A percentile compares a stretch with the other conserved stretches of the same genome.
These are phyloP conservation scores for Erannis defoliaria DNA, from an alignment of 2,888 invertebrate genomes.

Conservation along the genomic window DNA sequence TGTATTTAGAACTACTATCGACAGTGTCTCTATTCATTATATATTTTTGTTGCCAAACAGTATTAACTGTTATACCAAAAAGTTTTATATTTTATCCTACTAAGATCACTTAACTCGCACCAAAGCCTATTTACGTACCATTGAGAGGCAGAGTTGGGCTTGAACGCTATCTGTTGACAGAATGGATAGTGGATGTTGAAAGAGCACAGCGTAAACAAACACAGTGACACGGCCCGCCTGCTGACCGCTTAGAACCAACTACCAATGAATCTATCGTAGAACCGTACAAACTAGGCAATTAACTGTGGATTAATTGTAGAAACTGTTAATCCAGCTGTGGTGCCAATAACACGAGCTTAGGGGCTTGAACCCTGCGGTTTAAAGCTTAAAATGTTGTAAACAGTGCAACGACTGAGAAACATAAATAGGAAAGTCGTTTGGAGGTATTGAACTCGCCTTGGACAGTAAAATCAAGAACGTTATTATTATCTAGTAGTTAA, in stretches of 20 bases:
- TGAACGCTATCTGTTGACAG: constrained; percentile 64
- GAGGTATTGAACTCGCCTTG: constrained; percentile 24
- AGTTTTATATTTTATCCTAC: too few species aligned
- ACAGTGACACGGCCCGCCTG: constrained; percentile 59
- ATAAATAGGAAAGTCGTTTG: constrained; percentile 31
- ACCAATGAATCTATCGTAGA: constrained; percentile 13
- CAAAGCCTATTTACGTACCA: constrained; percentile 40
- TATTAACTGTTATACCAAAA: too few species aligned
- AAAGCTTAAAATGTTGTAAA: constrained; percentile 36
- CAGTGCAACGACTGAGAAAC: constrained; percentile 27
- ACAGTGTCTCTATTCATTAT: too few species aligned
- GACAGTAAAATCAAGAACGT: constrained; percentile 11
- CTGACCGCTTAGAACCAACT: constrained; percentile 46
- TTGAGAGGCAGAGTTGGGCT: constrained; percentile 30
- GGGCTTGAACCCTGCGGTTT: constrained; percentile 31
- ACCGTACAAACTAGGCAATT: background rate
- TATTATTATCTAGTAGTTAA: constrained; percentile 4
- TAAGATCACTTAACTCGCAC: constrained; percentile 37
- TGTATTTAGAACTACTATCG: too few species aligned
- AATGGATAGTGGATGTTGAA: constrained; percentile 64
- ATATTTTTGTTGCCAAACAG: too few species aligned
- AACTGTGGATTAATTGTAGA: constrained; percentile 7
- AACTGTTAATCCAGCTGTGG: constrained; percentile 14
- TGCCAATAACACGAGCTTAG: constrained; percentile 17
- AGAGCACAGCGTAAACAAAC: constrained; percentile 65